Evolutionary conservation across 2,113 vertebrate species (phyloP).

Genomic region (Eclectus roratus): DNA sequence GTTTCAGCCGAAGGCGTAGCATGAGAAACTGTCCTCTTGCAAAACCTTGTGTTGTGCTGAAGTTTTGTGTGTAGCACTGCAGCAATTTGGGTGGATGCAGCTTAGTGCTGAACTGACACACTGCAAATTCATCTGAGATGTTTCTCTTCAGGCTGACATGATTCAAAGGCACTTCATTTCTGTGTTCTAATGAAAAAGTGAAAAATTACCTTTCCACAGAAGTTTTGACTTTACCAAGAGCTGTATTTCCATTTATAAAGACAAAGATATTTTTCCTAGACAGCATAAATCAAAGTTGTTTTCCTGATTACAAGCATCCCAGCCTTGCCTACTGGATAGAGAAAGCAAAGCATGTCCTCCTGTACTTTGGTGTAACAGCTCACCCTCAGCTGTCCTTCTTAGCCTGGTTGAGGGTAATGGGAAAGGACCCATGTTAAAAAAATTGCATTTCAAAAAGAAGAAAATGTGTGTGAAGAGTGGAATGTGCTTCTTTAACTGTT

Average conservation of each 20-base stretch:
- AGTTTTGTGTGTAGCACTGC: neutral
- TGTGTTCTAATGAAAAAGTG: slow-evolving; percentile 45
- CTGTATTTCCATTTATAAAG: neutral
- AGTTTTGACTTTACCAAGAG: neutral
- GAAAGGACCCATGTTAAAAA: neutral
- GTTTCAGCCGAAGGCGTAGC: neutral
- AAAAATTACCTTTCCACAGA: slow-evolving; percentile 19
- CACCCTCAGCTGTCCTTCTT: neutral
- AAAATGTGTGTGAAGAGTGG: neutral
- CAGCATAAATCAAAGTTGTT: slow-evolving; percentile 29
- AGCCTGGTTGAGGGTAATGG: neutral
- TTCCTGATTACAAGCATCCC: neutral
- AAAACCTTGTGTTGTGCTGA: neutral
- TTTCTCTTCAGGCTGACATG: neutral
- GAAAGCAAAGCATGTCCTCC: neutral
- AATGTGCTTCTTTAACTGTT: neutral
- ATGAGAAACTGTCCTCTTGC: neutral
- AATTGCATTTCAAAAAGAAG: neutral
- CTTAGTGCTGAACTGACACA: neutral
- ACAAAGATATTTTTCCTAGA: neutral
- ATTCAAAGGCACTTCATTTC: slow-evolving; percentile 29
- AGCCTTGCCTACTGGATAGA: neutral
- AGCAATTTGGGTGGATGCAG: neutral
- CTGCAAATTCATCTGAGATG: neutral
- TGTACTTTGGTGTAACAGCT: neutral